phyloP scores from a whole-genome alignment of 2,888 invertebrate species.

The Chydorus sphaericus region DNA sequence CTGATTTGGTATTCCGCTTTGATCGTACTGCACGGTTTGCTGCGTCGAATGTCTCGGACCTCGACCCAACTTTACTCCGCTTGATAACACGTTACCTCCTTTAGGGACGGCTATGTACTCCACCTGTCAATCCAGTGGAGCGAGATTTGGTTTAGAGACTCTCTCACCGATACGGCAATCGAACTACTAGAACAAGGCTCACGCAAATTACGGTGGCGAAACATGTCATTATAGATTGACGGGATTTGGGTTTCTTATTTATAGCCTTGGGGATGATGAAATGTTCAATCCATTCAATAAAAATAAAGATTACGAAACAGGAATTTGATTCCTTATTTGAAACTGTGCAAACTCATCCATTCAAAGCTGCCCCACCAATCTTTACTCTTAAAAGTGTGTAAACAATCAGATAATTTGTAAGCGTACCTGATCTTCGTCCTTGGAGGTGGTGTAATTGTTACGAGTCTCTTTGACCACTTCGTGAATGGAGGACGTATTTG shows the following conservation, averaged over 20 bases:
- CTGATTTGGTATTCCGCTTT: constrained; percentile 64
- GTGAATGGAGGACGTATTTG: constrained; percentile 13
- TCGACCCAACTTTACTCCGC: constrained; percentile 46
- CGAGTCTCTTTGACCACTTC: constrained; percentile 14
- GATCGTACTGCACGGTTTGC: constrained; percentile 36
- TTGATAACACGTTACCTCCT: constrained; percentile 41
- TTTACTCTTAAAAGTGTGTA: no score
- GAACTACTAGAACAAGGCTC: not conserved
- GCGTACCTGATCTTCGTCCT: constrained; percentile 48
- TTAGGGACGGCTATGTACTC: constrained; percentile 40
- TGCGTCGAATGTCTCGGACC: constrained; percentile 4
- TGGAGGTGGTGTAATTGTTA: constrained; percentile 44
- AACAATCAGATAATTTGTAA: not conserved
- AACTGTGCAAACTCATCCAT: no score
- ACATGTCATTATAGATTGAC: no score
- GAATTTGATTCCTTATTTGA: no score
- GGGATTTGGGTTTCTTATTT: no score
- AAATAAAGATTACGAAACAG: no score
- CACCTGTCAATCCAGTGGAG: constrained; percentile 30
- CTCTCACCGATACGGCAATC: not conserved
- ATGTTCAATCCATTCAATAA: no score
- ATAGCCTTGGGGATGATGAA: no score
- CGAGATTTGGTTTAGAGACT: no score
- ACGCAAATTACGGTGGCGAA: not conserved
- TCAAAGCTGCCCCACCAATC: no score